Conservation (phyloP, 2,888 invertebrate species). For the Drosophila villosipedis region DNA sequence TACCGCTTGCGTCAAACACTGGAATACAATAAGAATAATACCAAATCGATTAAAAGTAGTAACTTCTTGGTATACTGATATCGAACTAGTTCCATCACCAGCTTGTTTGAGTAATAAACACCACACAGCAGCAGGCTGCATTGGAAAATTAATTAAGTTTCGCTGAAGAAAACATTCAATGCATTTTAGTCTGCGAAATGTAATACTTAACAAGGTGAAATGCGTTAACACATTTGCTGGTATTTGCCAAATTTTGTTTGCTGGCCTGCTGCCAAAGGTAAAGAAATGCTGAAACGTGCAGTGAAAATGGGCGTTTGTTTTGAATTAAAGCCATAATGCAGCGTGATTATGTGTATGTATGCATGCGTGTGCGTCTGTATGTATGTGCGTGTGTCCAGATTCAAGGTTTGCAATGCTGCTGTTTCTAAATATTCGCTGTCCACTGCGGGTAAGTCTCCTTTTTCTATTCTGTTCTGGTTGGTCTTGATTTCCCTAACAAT, state of each 20-base stretch:
- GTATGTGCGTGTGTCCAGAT: slow-evolving; percentile 16
- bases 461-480: not conserved
- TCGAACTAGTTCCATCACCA: slow-evolving; percentile 23
- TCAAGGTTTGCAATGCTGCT: slow-evolving; percentile 38
- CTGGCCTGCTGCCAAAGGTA: slow-evolving; percentile 40
- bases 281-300: slow-evolving; percentile 29
- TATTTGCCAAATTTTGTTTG: slow-evolving; percentile 21
- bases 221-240: not conserved
- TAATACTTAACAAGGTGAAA: slow-evolving; percentile 3
- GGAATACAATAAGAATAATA: slow-evolving; percentile 12
- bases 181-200: slow-evolving; percentile 13
- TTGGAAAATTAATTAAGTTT: slow-evolving; percentile 29
- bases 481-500: slow-evolving; percentile 31
- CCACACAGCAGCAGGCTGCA: slow-evolving; percentile 25
- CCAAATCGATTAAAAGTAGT: not conserved
- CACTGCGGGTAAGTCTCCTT: slow-evolving; percentile 45
- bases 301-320: slow-evolving; percentile 40
- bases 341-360: slow-evolving; percentile 11
- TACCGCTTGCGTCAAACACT: not conserved
- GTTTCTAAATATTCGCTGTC: slow-evolving; percentile 27
- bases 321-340: slow-evolving; percentile 40
- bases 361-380: slow-evolving; percentile 9
- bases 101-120: slow-evolving; percentile 38
- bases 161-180: slow-evolving; percentile 16
- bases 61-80: slow-evolving; percentile 12